Evolutionary conservation across 2,888 invertebrate species (phyloP).

Genomic region (Phortica magna): DNA sequence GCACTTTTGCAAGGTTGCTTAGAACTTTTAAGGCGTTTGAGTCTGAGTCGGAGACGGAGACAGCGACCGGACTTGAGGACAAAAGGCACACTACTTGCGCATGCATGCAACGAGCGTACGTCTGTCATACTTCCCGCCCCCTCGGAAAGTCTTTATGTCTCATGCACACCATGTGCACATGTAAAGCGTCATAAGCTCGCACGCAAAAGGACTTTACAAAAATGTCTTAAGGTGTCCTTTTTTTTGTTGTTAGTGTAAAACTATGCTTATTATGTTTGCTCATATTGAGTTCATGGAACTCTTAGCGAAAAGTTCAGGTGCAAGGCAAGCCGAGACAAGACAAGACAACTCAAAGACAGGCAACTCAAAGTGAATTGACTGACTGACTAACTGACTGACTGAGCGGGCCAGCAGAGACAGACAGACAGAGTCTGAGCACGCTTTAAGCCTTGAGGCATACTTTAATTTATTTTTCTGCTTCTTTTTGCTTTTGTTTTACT

Average conservation of each 20-base stretch:
- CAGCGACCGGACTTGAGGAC: not conserved
- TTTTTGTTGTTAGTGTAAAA: constrained; percentile 1
- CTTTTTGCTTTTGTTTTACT: not conserved
- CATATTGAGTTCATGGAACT: constrained; percentile 61
- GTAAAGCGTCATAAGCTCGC: constrained; percentile 28
- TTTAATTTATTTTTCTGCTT: constrained; percentile 19
- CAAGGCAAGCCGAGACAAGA: constrained; percentile 26
- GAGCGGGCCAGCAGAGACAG: not conserved
- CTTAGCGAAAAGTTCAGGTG: constrained; percentile 38
- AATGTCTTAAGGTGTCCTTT: constrained; percentile 31
- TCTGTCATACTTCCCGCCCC: not conserved
- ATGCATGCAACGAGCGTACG: constrained; percentile 2
- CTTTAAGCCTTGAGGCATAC: constrained; percentile 15
- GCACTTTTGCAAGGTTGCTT: constrained; percentile 27
- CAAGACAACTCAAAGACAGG: not conserved
- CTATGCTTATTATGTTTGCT: constrained; percentile 63
- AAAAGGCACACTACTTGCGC: constrained; percentile 31
- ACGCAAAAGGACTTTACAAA: constrained; percentile 26
- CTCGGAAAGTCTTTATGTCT: not conserved
- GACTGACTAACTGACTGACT: not conserved
- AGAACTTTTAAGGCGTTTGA: constrained; percentile 30
- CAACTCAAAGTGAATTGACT: not conserved
- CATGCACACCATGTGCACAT: constrained; percentile 29
- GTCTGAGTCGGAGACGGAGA: too few relatives aligned
- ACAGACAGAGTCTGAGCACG: not conserved